Evolutionary conservation across 2,797 vertebrate genomes (phyloP).

Genomic region (Coreius guichenoti): DNA sequence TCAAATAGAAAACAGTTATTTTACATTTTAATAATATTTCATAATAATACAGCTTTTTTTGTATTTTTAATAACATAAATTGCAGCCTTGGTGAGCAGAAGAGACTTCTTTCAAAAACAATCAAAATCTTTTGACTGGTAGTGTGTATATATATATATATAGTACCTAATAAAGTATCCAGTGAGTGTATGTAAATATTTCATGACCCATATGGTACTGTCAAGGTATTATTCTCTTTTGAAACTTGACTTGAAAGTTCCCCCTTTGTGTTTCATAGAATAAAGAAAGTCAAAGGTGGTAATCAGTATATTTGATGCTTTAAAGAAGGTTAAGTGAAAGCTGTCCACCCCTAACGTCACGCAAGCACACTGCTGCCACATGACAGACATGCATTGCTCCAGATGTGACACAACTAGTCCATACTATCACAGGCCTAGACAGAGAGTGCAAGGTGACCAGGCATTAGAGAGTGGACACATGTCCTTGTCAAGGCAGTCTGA

Average conservation of each 20-base stretch:
- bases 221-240: not conserved
- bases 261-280: not conserved
- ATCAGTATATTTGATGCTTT: not conserved
- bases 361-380: not conserved
- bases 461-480: slow-evolving; percentile 50
- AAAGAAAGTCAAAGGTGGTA: not conserved
- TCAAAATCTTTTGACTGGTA: too few species aligned
- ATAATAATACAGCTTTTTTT: too few species aligned
- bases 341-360: not conserved
- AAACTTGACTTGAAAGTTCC: not conserved
- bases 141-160: too few species aligned
- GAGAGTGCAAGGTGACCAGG: slow-evolving; percentile 32
- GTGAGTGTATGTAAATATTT: not conserved
- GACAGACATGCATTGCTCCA: slow-evolving; percentile 9
- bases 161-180: too few species aligned
- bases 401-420: slow-evolving; percentile 42
- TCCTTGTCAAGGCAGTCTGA: slow-evolving; percentile 29
- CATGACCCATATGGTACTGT: not conserved
- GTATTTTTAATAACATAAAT: too few species aligned
- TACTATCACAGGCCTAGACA: slow-evolving; percentile 35
- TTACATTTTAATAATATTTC: too few species aligned
- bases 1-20: too few species aligned
- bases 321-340: not conserved
- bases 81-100: too few species aligned
- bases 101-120: too few species aligned